phyloP scores from a whole-genome alignment of 2,888 invertebrate species.

The Melanostoma scalare region DNA sequence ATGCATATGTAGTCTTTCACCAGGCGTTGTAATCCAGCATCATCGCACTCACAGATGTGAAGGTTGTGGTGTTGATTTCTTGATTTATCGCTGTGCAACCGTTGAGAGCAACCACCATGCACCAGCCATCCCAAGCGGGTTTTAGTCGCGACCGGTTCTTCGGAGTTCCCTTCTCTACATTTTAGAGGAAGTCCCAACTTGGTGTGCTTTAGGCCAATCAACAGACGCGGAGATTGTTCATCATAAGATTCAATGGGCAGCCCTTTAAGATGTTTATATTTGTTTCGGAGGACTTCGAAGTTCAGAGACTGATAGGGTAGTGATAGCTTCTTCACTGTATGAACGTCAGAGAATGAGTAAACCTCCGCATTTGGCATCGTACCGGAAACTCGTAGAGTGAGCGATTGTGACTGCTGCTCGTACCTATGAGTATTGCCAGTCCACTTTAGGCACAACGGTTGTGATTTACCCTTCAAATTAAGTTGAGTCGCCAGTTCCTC shows the following conservation, averaged over 20 bases:
- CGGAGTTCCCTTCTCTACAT: too few relatives aligned
- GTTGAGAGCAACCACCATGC: background rate
- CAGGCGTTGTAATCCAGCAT: constrained; percentile 1
- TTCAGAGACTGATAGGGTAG: too few relatives aligned
- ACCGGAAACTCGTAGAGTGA: background rate
- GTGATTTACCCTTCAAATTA: background rate
- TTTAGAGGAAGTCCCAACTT: too few relatives aligned
- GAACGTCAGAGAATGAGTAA: too few relatives aligned
- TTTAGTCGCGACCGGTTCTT: constrained; percentile 8
- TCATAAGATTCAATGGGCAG: too few relatives aligned
- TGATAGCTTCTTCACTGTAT: too few relatives aligned
- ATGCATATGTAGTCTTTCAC: background rate
- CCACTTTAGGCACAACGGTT: constrained; percentile 26
- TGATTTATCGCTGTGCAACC: background rate
- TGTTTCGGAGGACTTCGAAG: too few relatives aligned
- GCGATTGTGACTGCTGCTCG: background rate
- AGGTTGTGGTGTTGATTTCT: too few relatives aligned
- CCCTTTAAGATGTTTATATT: too few relatives aligned
- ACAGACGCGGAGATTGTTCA: background rate
- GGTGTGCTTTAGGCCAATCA: too few relatives aligned
- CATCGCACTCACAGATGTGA: background rate
- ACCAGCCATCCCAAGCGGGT: constrained; percentile 58
- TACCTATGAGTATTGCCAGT: constrained; percentile 16
- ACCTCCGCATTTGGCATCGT: too few relatives aligned
- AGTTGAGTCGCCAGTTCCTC: constrained; percentile 15